phyloP scores from a whole-genome alignment of 2,113 vertebrate species.

The Sinocyclocheilus rhinocerous region DNA sequence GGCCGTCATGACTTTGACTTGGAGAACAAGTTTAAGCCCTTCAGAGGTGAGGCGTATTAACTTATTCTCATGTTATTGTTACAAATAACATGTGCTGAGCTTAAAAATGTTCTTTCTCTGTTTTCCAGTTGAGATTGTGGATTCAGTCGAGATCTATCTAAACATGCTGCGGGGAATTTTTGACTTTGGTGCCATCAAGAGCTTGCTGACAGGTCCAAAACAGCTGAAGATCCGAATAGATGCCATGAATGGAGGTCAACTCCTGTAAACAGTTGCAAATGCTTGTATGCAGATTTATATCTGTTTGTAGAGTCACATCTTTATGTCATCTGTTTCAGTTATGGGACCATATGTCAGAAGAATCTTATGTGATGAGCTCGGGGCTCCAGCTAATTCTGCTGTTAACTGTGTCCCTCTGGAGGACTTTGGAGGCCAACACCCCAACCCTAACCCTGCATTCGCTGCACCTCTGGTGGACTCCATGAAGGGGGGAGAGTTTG shows the following conservation, averaged over 20 bases:
- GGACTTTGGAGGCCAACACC: slow-evolving; percentile 93
- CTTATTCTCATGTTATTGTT: background rate
- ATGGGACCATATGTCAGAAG: slow-evolving; percentile 97
- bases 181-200: slow-evolving; percentile 91
- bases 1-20: slow-evolving; percentile 98
- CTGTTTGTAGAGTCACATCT: background rate
- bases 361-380: slow-evolving; percentile 95
- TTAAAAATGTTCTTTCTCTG: slow-evolving; percentile 35
- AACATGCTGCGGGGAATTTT: slow-evolving; percentile 91
- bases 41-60: slow-evolving; percentile 84
- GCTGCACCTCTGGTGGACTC: slow-evolving; percentile 89
- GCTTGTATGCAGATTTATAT: background rate
- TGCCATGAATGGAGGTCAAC: slow-evolving; percentile 94
- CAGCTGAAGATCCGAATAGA: slow-evolving; percentile 95
- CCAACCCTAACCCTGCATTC: slow-evolving; percentile 92
- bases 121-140: slow-evolving; percentile 92
- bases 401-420: slow-evolving; percentile 95
- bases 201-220: slow-evolving; percentile 87
- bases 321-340: slow-evolving; percentile 72
- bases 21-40: slow-evolving; percentile 99
- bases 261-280: background rate
- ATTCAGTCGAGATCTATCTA: slow-evolving; percentile 96
- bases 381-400: slow-evolving; percentile 95
- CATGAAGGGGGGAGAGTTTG: slow-evolving; percentile 96
- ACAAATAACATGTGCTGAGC: background rate